phyloP scores from a whole-genome alignment of 2,888 invertebrate species.

The Caenorhabditis sp. region DNA sequence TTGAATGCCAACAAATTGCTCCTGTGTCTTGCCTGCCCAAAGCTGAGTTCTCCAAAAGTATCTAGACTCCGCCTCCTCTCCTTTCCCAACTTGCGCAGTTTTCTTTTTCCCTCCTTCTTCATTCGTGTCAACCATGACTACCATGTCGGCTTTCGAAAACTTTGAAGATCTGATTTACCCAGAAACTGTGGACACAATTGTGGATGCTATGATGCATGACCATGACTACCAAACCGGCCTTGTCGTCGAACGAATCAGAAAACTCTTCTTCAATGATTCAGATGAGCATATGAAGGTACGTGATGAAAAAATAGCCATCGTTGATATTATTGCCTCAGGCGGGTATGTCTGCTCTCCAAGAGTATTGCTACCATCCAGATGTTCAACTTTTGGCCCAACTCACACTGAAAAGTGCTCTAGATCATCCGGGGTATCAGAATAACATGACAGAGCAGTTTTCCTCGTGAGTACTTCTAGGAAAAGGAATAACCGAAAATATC shows the following conservation, averaged over 20 bases:
- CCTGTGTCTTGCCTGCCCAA: not conserved
- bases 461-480: constrained; percentile 11
- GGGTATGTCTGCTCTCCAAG: constrained; percentile 5
- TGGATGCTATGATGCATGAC: constrained; percentile 26
- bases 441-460: constrained; percentile 11
- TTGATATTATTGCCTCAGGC: constrained; percentile 9
- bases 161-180: constrained; percentile 4
- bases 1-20: not conserved
- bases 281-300: constrained; percentile 11
- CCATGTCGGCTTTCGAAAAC: not conserved
- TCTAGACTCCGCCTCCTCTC: no score
- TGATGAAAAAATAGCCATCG: not conserved
- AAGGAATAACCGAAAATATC: not conserved
- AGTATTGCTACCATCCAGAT: constrained; percentile 48
- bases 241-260: constrained; percentile 22
- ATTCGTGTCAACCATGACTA: not conserved
- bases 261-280: constrained; percentile 28
- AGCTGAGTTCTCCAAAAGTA: no score
- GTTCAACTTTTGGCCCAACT: constrained; percentile 48
- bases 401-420: constrained; percentile 14
- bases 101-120: no score
- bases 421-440: constrained; percentile 21
- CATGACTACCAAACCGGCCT: constrained; percentile 22
- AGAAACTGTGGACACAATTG: not conserved
- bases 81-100: no score